Evolutionary conservation across 1,140 invertebrate species (phyloP), one percentile per base, ranked within the genome.

Genomic region (Meloidogyne hapla): DNA sequence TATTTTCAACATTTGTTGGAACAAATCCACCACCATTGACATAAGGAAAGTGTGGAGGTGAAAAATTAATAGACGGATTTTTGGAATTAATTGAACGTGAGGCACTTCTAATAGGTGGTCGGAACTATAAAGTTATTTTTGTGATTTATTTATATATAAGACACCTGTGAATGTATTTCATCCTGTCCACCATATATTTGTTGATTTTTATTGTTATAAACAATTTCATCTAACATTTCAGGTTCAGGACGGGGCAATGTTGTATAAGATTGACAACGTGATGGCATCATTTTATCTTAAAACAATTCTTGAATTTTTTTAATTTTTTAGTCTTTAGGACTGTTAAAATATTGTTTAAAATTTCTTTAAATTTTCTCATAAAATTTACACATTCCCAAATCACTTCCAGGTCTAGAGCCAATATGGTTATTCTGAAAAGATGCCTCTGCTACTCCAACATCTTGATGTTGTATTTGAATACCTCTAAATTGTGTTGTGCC

Each of bases 211-310:
- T 25, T 23, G 5, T 26, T 74, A 12, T 26, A 61, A 77, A 15
- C 40, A 62, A 45, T 10, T 15, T 65, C 62, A 26, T 23, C 38
- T 42, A 79, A 56, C 33, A 77, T 23, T 45, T 81, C 80, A 15
- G 75, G 42, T 61, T 81, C 80, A 15, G 80, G 80, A 38, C 80
- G 74, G 13, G 80, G 80, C 8, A 81, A 63, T 2, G 80, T 81
- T 6, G 80, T 82, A 42, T 82, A 81, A 12, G 80, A 81, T 28
- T 81, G 80, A 38, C 75, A 81, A 38, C 80, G 77, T 13, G 80
- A 81, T 5, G 73, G 77, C 66, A 70, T 69, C 25, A 75, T 45
- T n/a, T 74, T 63, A 26, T 74, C 56, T 76, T 12, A 18, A 13
- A 13, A 13, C 8, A 12, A 64, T 15, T 21, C 6, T 13, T 48